Percentiles rank a stretch among this genome's conserved stretches.
These are phyloP conservation scores for Cottus gobio DNA, from an alignment of 2,113 vertebrate species.

Conservation along the genomic window DNA sequence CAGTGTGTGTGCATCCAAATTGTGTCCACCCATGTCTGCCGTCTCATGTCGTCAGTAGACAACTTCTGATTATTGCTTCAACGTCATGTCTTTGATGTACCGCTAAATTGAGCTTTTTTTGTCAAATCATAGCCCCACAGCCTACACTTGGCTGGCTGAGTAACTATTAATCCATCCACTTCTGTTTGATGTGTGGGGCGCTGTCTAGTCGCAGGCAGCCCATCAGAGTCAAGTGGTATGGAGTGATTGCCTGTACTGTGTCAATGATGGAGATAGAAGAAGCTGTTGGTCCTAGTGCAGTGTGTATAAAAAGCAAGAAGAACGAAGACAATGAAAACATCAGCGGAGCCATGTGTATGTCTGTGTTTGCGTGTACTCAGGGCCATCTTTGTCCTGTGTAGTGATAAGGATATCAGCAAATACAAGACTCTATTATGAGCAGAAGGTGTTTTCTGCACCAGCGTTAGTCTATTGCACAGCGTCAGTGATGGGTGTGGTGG, in stretches of 20 bases:
- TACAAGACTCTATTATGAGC: neutral
- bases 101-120: conserved; percentile 69
- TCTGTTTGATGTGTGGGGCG: conserved; percentile 65
- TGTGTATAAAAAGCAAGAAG: conserved; percentile 53
- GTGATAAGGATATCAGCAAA: conserved; percentile 43
- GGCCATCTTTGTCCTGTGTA: conserved; percentile 43
- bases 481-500: neutral
- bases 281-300: conserved; percentile 70
- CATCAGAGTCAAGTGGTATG: conserved; percentile 77
- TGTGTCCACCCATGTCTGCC: conserved; percentile 23
- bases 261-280: conserved; percentile 75
- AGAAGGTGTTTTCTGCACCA: conserved; percentile 9
- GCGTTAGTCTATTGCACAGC: neutral
- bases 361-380: conserved; percentile 24
- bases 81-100: conserved; percentile 64
- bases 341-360: conserved; percentile 10
- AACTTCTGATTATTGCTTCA: conserved; percentile 74
- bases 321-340: conserved; percentile 46
- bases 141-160: conserved; percentile 67
- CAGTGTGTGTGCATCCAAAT: neutral
- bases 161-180: conserved; percentile 81
- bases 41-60: conserved; percentile 54
- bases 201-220: conserved; percentile 70
- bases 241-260: conserved; percentile 77
- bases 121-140: conserved; percentile 72